Evolutionary conservation across 2,113 vertebrate genomes (phyloP).

Genomic region (Ceuthmochares aereus): DNA sequence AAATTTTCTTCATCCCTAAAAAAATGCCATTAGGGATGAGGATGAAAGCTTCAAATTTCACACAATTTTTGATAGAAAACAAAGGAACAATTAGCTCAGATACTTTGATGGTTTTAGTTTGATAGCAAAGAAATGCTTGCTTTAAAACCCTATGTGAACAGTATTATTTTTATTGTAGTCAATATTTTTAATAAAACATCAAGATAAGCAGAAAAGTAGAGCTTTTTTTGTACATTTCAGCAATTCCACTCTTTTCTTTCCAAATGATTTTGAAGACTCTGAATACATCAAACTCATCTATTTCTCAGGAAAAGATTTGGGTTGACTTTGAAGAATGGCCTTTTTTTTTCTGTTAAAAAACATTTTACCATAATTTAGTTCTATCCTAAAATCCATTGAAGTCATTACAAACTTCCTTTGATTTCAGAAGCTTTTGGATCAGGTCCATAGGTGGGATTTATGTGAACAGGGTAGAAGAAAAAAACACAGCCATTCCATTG

Average conservation of each 20-base stretch:
- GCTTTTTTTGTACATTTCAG: background rate
- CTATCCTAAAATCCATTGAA: slow-evolving; percentile 9
- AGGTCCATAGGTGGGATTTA: background rate
- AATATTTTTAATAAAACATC: background rate
- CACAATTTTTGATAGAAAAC: background rate
- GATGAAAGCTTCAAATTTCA: background rate
- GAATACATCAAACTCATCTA: background rate
- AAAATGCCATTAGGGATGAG: background rate
- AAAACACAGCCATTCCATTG: background rate
- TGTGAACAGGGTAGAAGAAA: background rate
- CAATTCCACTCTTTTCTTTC: background rate
- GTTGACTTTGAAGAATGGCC: background rate
- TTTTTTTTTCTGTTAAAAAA: background rate
- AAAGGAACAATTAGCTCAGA: background rate
- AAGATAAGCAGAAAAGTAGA: background rate
- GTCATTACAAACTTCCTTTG: background rate
- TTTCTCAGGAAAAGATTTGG: background rate
- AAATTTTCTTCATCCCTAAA: background rate
- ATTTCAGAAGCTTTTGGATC: slow-evolving; percentile 24
- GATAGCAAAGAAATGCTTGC: background rate
- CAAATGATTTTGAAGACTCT: background rate
- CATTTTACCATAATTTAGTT: slow-evolving; percentile 6
- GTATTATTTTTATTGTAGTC: background rate
- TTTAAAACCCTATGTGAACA: background rate
- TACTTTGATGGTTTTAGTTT: background rate